Evolutionary conservation across 2,888 invertebrate genomes (phyloP).

Genomic region (Morpho deidamia): DNA sequence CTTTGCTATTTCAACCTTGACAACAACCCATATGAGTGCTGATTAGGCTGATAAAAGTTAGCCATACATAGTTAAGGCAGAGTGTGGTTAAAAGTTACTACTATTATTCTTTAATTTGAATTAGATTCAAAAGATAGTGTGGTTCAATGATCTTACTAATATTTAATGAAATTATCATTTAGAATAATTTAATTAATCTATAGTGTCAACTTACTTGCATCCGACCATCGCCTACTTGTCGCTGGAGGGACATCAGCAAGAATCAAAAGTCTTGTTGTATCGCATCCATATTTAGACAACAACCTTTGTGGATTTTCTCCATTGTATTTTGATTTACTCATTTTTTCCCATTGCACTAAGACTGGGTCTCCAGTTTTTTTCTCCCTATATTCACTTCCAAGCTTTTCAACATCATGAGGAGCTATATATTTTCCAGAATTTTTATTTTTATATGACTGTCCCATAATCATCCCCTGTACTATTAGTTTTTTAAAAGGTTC

Average conservation of each 20-base stretch:
- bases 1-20: no score
- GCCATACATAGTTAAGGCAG: no score
- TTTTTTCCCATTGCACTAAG: slow-evolving; percentile 94
- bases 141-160: no score
- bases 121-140: no score
- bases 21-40: no score
- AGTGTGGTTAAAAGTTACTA: no score
- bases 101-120: no score
- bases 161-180: no score
- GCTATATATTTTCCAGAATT: slow-evolving; percentile 88
- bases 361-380: slow-evolving; percentile 83
- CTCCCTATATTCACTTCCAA: slow-evolving; percentile 79
- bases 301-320: slow-evolving; percentile 95
- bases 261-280: slow-evolving; percentile 93
- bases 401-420: slow-evolving; percentile 80
- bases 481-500: slow-evolving; percentile 96
- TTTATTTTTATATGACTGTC: slow-evolving; percentile 86
- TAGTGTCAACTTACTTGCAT: slow-evolving; percentile 81
- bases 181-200: no score
- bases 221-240: slow-evolving; percentile 93
- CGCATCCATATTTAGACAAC: slow-evolving; percentile 89
- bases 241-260: slow-evolving; percentile 94
- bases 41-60: no score
- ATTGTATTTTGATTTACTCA: slow-evolving; percentile 99
- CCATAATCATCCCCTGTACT: slow-evolving; percentile 98